Percentiles rank a stretch among this genome's conserved stretches.
These are phyloP conservation scores for Orchesellides sinensis DNA, from an alignment of 2,888 invertebrate genomes.

Conservation along the genomic window DNA sequence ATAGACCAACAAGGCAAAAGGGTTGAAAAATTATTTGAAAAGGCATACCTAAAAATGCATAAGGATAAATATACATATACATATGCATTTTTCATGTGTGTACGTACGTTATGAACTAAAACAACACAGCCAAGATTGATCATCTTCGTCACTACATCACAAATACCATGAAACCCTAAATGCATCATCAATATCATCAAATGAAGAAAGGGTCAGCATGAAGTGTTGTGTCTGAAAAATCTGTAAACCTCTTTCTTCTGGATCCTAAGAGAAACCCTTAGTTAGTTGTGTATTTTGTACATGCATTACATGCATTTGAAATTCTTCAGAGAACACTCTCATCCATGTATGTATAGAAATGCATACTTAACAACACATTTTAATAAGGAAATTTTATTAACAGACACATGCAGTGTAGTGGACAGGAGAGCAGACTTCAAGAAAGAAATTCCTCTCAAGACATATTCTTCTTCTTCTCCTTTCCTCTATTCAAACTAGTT, in stretches of 20 bases:
- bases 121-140: not conserved
- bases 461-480: not conserved
- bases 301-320: not conserved
- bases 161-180: slow-evolving; percentile 1
- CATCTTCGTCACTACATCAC: slow-evolving; percentile 15
- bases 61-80: not conserved
- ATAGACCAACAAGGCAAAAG: slow-evolving; percentile 26
- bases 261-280: not conserved
- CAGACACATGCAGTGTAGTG: no score
- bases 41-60: slow-evolving; percentile 8
- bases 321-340: no score
- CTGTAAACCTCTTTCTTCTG: not conserved
- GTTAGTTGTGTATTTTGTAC: not conserved
- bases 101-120: not conserved
- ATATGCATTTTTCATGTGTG: slow-evolving; percentile 20
- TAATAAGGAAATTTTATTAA: not conserved
- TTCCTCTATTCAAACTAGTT: no score
- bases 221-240: slow-evolving; percentile 5
- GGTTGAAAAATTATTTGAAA: slow-evolving; percentile 20
- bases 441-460: not conserved
- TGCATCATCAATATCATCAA: slow-evolving; percentile 6
- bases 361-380: slow-evolving; percentile 16
- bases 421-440: no score
- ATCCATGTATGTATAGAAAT: no score
- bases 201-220: not conserved